Conservation (phyloP, 1,140 invertebrate genomes). For the Anastatus disparis region DNA sequence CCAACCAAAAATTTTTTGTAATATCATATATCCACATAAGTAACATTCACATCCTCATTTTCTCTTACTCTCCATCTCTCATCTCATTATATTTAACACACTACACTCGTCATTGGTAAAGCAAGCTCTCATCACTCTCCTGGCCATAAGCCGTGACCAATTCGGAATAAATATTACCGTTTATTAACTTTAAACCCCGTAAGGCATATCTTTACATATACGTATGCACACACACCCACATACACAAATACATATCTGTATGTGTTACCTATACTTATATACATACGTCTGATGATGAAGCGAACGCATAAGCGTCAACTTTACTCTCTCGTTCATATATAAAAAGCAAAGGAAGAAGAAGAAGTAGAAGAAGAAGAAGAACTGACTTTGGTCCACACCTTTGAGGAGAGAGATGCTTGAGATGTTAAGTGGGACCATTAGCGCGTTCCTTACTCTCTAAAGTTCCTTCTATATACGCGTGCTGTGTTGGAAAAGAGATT, state of each 20-base stretch:
- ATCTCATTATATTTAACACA: no score
- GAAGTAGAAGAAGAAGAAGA: conserved; percentile 35
- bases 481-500: conserved; percentile 55
- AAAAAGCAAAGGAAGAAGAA: neutral
- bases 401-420: conserved; percentile 55
- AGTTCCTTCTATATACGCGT: conserved; percentile 38
- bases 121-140: conserved; percentile 59
- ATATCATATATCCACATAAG: conserved; percentile 1
- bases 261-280: no score
- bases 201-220: neutral
- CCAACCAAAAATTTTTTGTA: neutral
- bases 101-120: conserved; percentile 55
- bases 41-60: neutral
- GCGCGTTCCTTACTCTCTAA: conserved; percentile 55
- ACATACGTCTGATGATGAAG: conserved; percentile 4
- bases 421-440: conserved; percentile 68
- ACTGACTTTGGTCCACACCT: conserved; percentile 46
- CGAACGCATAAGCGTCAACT: neutral
- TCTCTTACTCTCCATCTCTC: conserved; percentile 26
- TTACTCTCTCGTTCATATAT: neutral
- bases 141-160: conserved; percentile 65
- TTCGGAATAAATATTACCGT: conserved; percentile 67
- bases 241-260: no score
- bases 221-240: neutral
- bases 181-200: conserved; percentile 60